These are phyloP conservation scores for Xenopus borealis DNA, from an alignment of 2,113 vertebrate genomes.

Conservation along the genomic window DNA sequence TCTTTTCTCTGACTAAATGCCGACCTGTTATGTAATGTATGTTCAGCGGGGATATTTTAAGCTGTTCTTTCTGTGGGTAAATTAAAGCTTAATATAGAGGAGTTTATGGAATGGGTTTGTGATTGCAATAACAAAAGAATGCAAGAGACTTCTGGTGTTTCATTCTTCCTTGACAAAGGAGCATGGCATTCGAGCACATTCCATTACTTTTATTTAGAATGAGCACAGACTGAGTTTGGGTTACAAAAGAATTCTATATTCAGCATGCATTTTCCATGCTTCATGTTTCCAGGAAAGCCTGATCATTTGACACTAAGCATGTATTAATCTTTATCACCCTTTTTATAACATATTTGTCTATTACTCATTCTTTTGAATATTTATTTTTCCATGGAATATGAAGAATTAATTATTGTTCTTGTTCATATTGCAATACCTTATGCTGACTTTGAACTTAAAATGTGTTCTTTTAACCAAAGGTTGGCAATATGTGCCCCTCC, in stretches of 20 bases:
- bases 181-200: constrained; percentile 14
- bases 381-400: too few relatives aligned
- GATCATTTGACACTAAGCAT: constrained; percentile 3
- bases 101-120: neutral
- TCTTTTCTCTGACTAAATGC: neutral
- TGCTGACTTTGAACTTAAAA: too few relatives aligned
- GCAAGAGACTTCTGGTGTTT: constrained; percentile 4
- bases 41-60: constrained; percentile 2
- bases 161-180: constrained; percentile 1
- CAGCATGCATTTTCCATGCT: constrained; percentile 12
- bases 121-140: constrained; percentile 4
- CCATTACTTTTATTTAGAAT: constrained; percentile 12
- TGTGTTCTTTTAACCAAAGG: too few relatives aligned
- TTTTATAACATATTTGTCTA: too few relatives aligned
- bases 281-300: constrained; percentile 2
- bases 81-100: neutral
- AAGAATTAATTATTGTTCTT: too few relatives aligned
- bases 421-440: too few relatives aligned
- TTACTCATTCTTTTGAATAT: too few relatives aligned
- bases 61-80: neutral
- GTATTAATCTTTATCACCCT: too few relatives aligned
- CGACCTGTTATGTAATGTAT: neutral
- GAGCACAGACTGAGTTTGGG: constrained; percentile 3
- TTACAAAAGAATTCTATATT: constrained; percentile 19
- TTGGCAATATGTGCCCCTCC: too few relatives aligned